phyloP scores from a whole-genome alignment of 2,113 vertebrate genomes.

The Cyprinus carpio region DNA sequence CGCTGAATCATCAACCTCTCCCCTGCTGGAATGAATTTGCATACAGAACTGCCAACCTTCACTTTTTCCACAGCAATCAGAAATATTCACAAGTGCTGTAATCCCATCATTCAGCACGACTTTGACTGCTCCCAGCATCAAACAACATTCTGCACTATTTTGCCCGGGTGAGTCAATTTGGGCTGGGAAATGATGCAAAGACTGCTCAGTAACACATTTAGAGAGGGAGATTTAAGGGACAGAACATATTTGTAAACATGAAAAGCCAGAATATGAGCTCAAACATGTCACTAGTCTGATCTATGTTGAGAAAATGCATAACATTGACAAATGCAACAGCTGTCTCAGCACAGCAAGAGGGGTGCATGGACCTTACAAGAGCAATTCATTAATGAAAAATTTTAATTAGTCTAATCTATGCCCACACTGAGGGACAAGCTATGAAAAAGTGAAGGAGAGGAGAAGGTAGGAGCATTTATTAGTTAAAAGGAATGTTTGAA shows the following conservation, averaged over 20 bases:
- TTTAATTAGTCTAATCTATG: background rate
- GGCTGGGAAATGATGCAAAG: background rate
- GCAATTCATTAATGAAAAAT: background rate
- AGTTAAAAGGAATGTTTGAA: background rate
- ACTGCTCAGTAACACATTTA: conserved; percentile 13
- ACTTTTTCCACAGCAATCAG: conserved; percentile 26
- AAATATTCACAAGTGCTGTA: conserved; percentile 4
- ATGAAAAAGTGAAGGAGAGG: background rate
- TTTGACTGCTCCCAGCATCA: conserved; percentile 1
- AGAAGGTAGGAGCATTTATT: background rate
- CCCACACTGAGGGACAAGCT: background rate
- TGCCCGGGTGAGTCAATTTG: background rate
- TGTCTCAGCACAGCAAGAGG: background rate
- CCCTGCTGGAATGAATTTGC: conserved; percentile 14
- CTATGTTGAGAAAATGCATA: background rate
- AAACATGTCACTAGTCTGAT: background rate
- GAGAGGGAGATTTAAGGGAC: background rate
- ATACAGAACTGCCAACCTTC: conserved; percentile 27
- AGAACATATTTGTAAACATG: background rate
- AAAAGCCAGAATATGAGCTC: background rate
- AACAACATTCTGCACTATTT: conserved; percentile 18
- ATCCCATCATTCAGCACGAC: background rate
- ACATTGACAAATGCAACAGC: background rate
- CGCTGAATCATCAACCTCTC: conserved; percentile 31
- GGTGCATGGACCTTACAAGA: background rate